Percentiles rank a stretch among this genome's conserved stretches.
phyloP scores from a whole-genome alignment of 2,797 vertebrate species.

The Artibeus jamaicensis region DNA sequence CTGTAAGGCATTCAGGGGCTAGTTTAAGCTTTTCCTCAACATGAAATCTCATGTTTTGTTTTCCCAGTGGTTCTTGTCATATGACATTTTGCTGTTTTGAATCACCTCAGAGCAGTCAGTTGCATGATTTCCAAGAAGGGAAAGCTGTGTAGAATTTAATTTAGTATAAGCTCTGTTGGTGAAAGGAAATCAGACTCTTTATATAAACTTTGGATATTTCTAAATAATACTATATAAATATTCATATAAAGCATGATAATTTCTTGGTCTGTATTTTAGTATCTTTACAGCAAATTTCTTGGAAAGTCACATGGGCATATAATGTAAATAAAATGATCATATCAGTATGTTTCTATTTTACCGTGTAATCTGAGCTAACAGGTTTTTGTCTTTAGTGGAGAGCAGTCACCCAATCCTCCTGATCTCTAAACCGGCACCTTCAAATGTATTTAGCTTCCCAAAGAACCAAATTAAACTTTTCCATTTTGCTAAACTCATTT shows the following conservation, averaged over 20 bases:
- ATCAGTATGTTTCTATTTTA: slow-evolving; percentile 49
- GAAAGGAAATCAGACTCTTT: not conserved
- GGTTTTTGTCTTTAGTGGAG: slow-evolving; percentile 55
- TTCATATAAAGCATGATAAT: not conserved
- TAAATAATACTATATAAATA: slow-evolving; percentile 45
- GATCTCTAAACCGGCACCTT: slow-evolving; percentile 40
- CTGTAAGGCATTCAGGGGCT: not conserved
- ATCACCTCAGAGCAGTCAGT: slow-evolving; percentile 20
- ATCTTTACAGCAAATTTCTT: not conserved
- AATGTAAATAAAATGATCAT: slow-evolving; percentile 18
- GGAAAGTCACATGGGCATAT: slow-evolving; percentile 17
- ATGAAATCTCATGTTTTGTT: not conserved
- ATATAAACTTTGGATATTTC: slow-evolving; percentile 46
- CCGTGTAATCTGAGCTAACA: slow-evolving; percentile 59
- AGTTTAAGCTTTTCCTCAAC: slow-evolving; percentile 2
- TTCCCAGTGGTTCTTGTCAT: not conserved
- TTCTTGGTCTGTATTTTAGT: slow-evolving; percentile 6
- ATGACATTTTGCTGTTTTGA: slow-evolving; percentile 25
- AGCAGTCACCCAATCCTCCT: not conserved
- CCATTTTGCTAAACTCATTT: slow-evolving; percentile 53
- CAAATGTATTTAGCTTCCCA: slow-evolving; percentile 27
- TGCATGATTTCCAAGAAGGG: slow-evolving; percentile 7
- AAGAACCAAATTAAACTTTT: slow-evolving; percentile 54
- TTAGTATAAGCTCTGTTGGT: not conserved
- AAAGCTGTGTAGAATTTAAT: not conserved